Evolutionary conservation across 2,888 invertebrate species (phyloP), one percentile per base, ranked within the genome.

Genomic region (Leptinotarsa juncta): DNA sequence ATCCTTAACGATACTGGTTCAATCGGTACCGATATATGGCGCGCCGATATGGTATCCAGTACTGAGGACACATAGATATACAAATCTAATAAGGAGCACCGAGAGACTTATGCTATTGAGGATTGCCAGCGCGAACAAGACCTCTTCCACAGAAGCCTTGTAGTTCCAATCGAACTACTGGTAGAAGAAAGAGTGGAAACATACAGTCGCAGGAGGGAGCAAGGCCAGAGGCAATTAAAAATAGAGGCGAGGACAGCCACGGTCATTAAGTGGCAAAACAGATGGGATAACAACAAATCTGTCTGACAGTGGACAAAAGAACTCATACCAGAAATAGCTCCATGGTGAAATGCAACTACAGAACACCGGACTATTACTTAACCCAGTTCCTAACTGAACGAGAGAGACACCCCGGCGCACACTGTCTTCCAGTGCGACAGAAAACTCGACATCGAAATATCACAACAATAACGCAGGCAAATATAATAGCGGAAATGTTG

Each of bases 11-110:
- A 16, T 0, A 70, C 20, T 55, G 48, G 70, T 73, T 4, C 18
- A 65, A n/a, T 70, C 70, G 0, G 26, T 60, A 3, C 49, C 70
- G 2, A 50, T 62, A 3, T 73, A 70, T 26, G 73, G 70, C 5
- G 70, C 65, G n/a, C 73, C 70, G 16, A 57, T 70, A n/a, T 73
- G 73, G 73, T n/a, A 23, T 3, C 23, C 20, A 15, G 70, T 32
- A 1, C 16, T 62, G 15, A 62, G 55, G 15, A 50, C 65, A 2
- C 23, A 26, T 16, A 4, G n/a, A 15, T 65, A 73, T n/a, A 32
- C 16, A 26, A 70, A 48, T n/a, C 14, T 20, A 32, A 2, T 71
- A 15, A n/a, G 23, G 1, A n/a, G 67, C 15, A 48, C 68, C 0
- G 62, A 69, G n/a, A n/a, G 68, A 5, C 55, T n/a, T 4, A 50